Base-by-base conservation (phyloP, 2,797 vertebrate species). In the Phalloptychus januarius region DNA sequence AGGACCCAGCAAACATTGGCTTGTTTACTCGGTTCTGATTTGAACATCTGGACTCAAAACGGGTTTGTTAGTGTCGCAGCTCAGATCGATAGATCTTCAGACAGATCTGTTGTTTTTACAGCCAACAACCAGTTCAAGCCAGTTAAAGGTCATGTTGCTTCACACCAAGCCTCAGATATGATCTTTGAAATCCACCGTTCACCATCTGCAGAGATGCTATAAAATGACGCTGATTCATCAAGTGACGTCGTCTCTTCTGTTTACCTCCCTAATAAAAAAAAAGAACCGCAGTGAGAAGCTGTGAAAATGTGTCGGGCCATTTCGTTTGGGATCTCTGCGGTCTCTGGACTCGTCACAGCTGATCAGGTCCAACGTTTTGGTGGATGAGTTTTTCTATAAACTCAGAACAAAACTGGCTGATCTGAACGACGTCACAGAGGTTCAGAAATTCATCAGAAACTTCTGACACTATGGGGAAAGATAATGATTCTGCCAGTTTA, bases 31-130 rank as follows among this genome's bases (percentile, higher is more conserved):
- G 4, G 36, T 23, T 67, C 36, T 67, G 63, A 67, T 38, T 38
- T 67, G 36, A 40, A 67, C 36, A 40, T 40, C 36, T 40, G 63
- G 63, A 67, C 63, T 63, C 58, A 63, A 63, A 63, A 63, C 31
- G 4, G 13, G 28, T 61, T 36, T 63, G 58, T 18, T 36, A 36
- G 16, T 0, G 1, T 33, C 10, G 31, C 58, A 63, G 58, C 31
- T 33, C 58, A 63, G 18, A 36, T 63, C 28, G 15, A 61, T 18
- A 81, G 76, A 44, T 87, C 74, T 63, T 90, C 70, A 87, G 75
- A 82, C n/a, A 38, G 84, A 63, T 54, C 71, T 25, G 45, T 56
- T 54, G 77, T 80, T 74, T 58, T 83, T 79, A 79, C 13, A 72
- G 75, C 77, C 42, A 72, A 79, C 82, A 65, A 44, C 69, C 33